Evolutionary conservation across 2,888 invertebrate genomes (phyloP).

Genomic region (Scaptomyza flava): DNA sequence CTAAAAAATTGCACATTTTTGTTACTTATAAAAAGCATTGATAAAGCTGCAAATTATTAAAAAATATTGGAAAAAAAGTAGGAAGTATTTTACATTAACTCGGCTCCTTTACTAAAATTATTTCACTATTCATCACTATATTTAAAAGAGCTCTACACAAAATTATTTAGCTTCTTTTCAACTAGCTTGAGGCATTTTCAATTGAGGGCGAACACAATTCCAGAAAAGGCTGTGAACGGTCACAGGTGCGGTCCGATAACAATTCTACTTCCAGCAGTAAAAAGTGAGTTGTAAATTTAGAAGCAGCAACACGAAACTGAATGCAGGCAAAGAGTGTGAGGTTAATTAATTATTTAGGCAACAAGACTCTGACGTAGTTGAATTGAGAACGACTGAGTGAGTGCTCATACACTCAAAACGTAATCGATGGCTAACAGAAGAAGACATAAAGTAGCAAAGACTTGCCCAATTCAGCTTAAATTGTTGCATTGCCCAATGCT

Average conservation of each 20-base stretch:
- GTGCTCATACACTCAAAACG: background rate
- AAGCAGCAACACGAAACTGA: slow-evolving; percentile 18
- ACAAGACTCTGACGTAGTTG: slow-evolving; percentile 29
- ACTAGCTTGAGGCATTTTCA: slow-evolving; percentile 23
- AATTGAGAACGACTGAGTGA: background rate
- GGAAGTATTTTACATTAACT: too few species aligned
- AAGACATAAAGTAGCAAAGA: background rate
- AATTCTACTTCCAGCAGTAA: background rate
- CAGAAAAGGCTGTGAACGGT: slow-evolving; percentile 36
- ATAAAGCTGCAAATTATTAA: too few species aligned
- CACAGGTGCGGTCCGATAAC: slow-evolving; percentile 36
- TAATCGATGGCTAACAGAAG: slow-evolving; percentile 5
- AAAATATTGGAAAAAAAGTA: too few species aligned
- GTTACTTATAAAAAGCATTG: too few species aligned
- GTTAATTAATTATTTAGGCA: slow-evolving; percentile 52
- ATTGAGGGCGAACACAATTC: slow-evolving; percentile 12
- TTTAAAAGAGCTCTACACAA: background rate
- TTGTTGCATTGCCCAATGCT: background rate
- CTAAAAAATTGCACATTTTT: too few species aligned
- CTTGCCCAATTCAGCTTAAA: background rate
- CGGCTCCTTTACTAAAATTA: too few species aligned
- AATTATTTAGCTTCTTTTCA: background rate
- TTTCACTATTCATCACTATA: background rate
- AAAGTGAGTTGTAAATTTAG: slow-evolving; percentile 37
- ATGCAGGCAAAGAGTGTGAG: slow-evolving; percentile 26